Evolutionary conservation across 2,113 vertebrate species (phyloP).

Genomic region (Tichodroma muraria): DNA sequence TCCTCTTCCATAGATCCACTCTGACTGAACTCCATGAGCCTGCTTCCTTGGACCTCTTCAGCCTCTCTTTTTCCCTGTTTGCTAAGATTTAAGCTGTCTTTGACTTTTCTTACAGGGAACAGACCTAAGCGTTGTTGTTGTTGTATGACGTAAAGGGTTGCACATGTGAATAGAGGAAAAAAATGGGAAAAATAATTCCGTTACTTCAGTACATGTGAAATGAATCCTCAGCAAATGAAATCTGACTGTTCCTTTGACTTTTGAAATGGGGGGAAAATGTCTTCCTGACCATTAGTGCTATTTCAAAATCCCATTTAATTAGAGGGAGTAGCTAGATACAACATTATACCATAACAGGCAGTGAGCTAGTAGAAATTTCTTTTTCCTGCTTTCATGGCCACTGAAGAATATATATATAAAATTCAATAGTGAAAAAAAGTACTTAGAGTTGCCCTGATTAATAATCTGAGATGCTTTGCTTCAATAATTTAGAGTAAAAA

Average conservation of each 20-base stretch:
- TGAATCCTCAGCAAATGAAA: background rate
- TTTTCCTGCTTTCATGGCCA: background rate
- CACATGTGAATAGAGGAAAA: background rate
- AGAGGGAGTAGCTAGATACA: background rate
- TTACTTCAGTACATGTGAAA: background rate
- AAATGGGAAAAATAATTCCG: background rate
- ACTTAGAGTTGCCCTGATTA: background rate
- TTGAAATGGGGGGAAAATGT: background rate
- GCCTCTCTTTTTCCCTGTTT: background rate
- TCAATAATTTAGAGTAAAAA: background rate
- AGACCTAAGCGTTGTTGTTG: background rate
- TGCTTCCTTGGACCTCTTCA: background rate
- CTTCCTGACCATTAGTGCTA: background rate
- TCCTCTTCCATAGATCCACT: background rate
- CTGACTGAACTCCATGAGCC: background rate
- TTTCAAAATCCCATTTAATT: background rate
- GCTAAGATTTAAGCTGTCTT: background rate
- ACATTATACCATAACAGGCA: background rate
- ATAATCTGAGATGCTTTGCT: background rate
- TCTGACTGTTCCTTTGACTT: background rate
- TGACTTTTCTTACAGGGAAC: background rate
- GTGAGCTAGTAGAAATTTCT: background rate
- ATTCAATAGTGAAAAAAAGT: background rate
- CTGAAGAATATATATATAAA: background rate
- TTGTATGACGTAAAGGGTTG: background rate